Evolutionary conservation across 2,888 invertebrate genomes (phyloP).

Genomic region (Acanthosepion lycidas): DNA sequence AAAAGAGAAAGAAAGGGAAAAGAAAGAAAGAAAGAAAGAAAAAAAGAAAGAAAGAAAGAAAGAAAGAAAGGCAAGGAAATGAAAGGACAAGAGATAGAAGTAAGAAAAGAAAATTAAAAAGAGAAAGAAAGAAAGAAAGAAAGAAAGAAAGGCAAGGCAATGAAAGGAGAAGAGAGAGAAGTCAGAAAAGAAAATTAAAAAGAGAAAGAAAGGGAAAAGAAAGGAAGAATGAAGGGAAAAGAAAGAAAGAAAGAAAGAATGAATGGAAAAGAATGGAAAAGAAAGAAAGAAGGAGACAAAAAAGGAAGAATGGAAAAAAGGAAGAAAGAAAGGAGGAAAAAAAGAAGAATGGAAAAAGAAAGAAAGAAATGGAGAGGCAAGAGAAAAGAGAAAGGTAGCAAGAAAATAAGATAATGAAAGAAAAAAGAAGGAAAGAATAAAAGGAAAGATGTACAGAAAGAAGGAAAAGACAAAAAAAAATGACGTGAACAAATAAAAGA

Average conservation of each 20-base stretch:
- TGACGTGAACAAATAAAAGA: background rate
- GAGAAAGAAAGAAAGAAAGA: background rate
- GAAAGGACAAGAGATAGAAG: too few relatives aligned
- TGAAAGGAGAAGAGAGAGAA: background rate
- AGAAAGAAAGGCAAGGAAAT: too few relatives aligned
- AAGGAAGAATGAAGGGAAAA: background rate
- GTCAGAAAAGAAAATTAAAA: background rate
- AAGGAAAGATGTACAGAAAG: background rate
- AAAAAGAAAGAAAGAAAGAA: too few relatives aligned
- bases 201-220: background rate
- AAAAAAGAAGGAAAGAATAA: background rate
- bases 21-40: too few relatives aligned
- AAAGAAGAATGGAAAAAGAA: background rate
- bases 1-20: too few relatives aligned
- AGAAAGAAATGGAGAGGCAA: background rate
- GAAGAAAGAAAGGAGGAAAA: background rate
- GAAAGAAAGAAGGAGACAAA: background rate
- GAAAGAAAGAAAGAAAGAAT: background rate
- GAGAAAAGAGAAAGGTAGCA: background rate
- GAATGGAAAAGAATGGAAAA: background rate
- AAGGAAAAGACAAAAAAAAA: background rate
- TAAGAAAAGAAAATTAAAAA: background rate
- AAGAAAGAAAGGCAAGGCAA: background rate
- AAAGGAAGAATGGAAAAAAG: background rate
- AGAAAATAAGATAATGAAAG: background rate